Percentiles rank a stretch among this genome's conserved stretches.
These are phyloP conservation scores for Tanytarsus gracilentus DNA, from an alignment of 2,888 invertebrate species.

Conservation along the genomic window DNA sequence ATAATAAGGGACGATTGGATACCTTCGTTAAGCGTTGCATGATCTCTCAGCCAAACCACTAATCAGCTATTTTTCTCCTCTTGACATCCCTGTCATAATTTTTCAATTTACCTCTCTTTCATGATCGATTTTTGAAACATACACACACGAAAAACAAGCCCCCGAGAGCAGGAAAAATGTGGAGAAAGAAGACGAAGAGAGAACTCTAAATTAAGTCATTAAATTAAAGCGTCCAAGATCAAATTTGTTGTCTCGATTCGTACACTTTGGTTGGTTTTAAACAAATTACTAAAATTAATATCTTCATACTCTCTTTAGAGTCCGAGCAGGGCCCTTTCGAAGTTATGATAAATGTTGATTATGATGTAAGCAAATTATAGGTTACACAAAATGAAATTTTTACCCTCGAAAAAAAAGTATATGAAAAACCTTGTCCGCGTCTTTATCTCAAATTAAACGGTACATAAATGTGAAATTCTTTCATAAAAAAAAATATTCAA, in stretches of 20 bases:
- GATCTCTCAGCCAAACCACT: neutral
- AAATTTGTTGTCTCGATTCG: conserved; percentile 10
- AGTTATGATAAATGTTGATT: conserved; percentile 28
- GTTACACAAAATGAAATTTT: neutral
- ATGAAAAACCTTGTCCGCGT: no score
- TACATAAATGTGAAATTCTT: no score
- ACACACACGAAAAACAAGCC: no score
- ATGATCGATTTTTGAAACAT: neutral
- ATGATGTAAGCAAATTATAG: conserved; percentile 28
- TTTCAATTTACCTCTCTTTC: conserved; percentile 16
- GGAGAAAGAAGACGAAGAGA: no score
- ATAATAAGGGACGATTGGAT: no score
- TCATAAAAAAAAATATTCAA: no score
- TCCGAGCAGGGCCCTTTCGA: no score
- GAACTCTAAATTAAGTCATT: conserved; percentile 24
- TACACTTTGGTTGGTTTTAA: conserved; percentile 14
- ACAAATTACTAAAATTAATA: conserved; percentile 26
- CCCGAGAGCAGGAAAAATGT: no score
- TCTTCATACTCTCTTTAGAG: conserved; percentile 13
- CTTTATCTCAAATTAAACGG: no score
- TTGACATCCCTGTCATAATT: conserved; percentile 27
- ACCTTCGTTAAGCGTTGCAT: neutral
- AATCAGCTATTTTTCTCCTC: neutral
- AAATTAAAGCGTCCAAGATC: conserved; percentile 21
- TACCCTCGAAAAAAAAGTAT: no score